phyloP scores from a whole-genome alignment of 2,888 invertebrate species.

The Hyposoter didymator region DNA sequence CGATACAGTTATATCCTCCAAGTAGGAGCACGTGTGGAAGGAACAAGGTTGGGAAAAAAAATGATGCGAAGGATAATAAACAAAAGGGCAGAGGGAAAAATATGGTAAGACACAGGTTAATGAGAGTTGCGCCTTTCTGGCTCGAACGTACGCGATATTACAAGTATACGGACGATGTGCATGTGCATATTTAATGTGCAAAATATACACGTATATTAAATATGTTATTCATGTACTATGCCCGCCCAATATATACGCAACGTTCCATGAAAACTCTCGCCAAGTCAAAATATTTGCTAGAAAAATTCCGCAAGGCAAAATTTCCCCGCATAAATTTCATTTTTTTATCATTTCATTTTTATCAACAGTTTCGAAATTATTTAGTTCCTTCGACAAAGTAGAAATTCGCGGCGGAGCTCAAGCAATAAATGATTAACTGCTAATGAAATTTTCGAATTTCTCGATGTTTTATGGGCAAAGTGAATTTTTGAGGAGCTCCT shows the following conservation, averaged over 20 bases:
- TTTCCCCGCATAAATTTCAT: not conserved
- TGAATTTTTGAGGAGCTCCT: not conserved
- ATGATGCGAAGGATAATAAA: not conserved
- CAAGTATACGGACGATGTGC: not conserved
- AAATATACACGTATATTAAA: constrained; percentile 36
- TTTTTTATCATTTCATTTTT: not conserved
- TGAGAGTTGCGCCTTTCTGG: constrained; percentile 15
- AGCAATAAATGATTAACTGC: not conserved
- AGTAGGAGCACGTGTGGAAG: constrained; percentile 13
- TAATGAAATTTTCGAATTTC: not conserved
- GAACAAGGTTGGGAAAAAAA: not conserved
- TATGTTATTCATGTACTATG: constrained; percentile 4
- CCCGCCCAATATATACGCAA: not conserved
- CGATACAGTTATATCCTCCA: constrained; percentile 20
- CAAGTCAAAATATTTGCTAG: not conserved
- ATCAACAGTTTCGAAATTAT: not conserved
- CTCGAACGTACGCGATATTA: not conserved
- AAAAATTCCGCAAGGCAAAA: not conserved
- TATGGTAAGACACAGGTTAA: not conserved
- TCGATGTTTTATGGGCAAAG: not conserved
- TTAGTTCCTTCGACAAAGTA: not conserved
- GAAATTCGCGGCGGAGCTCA: not conserved
- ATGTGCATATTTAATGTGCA: constrained; percentile 44
- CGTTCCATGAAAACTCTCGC: not conserved
- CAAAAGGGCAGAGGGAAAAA: constrained; percentile 45